Percentiles rank a stretch among this genome's conserved stretches.
These are phyloP conservation scores for Sebastiscus tertius DNA, from an alignment of 2,797 vertebrate species.

Conservation along the genomic window DNA sequence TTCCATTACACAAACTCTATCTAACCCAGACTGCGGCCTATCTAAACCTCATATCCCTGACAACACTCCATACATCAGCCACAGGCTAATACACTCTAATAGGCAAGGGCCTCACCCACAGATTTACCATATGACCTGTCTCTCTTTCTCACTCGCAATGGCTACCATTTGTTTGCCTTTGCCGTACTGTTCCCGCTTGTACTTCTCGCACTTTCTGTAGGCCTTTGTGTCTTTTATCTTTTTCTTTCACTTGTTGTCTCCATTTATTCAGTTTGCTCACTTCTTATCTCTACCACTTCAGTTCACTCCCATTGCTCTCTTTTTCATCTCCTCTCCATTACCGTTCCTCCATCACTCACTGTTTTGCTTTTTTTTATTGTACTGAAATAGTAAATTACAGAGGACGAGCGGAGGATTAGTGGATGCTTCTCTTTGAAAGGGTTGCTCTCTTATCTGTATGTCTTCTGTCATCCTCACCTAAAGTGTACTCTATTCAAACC, in stretches of 20 bases:
- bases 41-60: conserved; percentile 82
- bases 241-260: conserved; percentile 25
- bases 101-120: conserved; percentile 61
- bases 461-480: not conserved
- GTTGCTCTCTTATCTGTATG: not conserved
- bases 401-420: conserved; percentile 13
- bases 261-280: conserved; percentile 21
- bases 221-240: not conserved
- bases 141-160: conserved; percentile 20
- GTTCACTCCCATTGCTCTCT: conserved; percentile 14
- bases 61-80: conserved; percentile 81
- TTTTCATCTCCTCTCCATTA: not conserved
- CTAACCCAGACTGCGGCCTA: conserved; percentile 72
- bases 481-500: not conserved
- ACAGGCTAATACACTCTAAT: conserved; percentile 79
- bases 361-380: not conserved
- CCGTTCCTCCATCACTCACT: not conserved
- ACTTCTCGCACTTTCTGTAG: not conserved
- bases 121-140: conserved; percentile 54
- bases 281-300: conserved; percentile 32
- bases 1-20: conserved; percentile 83
- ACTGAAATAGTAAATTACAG: conserved; percentile 35
- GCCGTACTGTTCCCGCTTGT: not conserved
- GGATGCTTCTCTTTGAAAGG: not conserved
- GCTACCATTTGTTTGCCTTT: conserved; percentile 35